phyloP scores from a whole-genome alignment of 1,140 invertebrate species.

The Leptinotarsa undecemlineata region DNA sequence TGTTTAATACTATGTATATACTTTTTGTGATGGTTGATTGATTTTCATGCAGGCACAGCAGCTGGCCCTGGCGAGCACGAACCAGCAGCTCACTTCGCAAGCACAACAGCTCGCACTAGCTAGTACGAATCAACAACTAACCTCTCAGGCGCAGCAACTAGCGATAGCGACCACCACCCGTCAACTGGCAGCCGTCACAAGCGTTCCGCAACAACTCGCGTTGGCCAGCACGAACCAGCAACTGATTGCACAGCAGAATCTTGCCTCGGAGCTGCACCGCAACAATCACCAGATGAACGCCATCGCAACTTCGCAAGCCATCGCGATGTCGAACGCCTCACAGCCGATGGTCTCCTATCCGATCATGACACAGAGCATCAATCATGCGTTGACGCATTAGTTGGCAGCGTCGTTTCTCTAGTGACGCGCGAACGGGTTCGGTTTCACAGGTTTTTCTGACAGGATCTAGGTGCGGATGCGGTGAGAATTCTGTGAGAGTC shows the following conservation, averaged over 20 bases:
- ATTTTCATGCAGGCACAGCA: constrained; percentile 43
- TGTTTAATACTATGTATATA: too few relatives aligned
- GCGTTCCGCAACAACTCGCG: constrained; percentile 47
- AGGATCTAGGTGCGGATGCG: too few relatives aligned
- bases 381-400: constrained; percentile 45
- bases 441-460: too few relatives aligned
- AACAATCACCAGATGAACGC: constrained; percentile 49
- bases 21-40: constrained; percentile 32
- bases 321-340: constrained; percentile 61
- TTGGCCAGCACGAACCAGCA: constrained; percentile 39
- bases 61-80: constrained; percentile 44
- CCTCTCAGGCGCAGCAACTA: constrained; percentile 47
- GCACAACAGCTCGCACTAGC: constrained; percentile 47
- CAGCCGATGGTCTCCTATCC: constrained; percentile 73
- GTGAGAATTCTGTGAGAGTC: too few relatives aligned
- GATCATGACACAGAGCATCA: constrained; percentile 66
- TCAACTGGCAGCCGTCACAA: constrained; percentile 46
- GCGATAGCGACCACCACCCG: constrained; percentile 48
- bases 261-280: constrained; percentile 49
- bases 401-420: constrained; percentile 19
- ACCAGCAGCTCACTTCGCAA: constrained; percentile 48
- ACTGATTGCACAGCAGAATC: constrained; percentile 49
- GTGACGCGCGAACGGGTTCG: neutral
- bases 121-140: constrained; percentile 46
- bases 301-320: constrained; percentile 56